Percentiles rank a stretch among this genome's conserved stretches.
Conservation (phyloP, 2,888 invertebrate genomes). For the Gortyna flavago region DNA sequence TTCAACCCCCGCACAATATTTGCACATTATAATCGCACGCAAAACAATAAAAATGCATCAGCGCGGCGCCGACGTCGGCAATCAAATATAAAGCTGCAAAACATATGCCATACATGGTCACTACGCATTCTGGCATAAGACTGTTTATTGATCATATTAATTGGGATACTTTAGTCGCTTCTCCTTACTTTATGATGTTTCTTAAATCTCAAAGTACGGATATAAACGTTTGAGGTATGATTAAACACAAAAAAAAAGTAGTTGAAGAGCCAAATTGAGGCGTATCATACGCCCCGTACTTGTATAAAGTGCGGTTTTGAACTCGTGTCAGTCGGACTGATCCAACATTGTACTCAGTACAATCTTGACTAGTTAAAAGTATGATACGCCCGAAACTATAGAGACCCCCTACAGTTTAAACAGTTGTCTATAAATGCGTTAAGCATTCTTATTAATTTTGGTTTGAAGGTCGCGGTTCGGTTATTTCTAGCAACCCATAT, state of each 20-base stretch:
- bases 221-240: too few species aligned
- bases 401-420: too few species aligned
- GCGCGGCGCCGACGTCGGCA: constrained; percentile 74
- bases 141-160: constrained; percentile 52
- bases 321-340: too few species aligned
- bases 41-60: constrained; percentile 87
- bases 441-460: too few species aligned
- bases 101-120: constrained; percentile 82
- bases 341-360: too few species aligned
- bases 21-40: constrained; percentile 74
- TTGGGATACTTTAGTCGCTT: background rate
- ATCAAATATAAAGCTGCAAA: constrained; percentile 88
- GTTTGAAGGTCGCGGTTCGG: background rate
- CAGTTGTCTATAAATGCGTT: too few species aligned
- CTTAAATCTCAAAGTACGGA: constrained; percentile 5
- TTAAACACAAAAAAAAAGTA: too few species aligned
- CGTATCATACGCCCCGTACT: too few species aligned
- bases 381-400: too few species aligned
- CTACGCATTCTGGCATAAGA: constrained; percentile 66
- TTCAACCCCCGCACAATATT: constrained; percentile 57
- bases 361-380: too few species aligned
- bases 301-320: too few species aligned
- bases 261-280: too few species aligned
- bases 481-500: background rate
- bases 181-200: constrained; percentile 12